Conservation (phyloP, 2,797 vertebrate species). For the Halcyon badia region DNA sequence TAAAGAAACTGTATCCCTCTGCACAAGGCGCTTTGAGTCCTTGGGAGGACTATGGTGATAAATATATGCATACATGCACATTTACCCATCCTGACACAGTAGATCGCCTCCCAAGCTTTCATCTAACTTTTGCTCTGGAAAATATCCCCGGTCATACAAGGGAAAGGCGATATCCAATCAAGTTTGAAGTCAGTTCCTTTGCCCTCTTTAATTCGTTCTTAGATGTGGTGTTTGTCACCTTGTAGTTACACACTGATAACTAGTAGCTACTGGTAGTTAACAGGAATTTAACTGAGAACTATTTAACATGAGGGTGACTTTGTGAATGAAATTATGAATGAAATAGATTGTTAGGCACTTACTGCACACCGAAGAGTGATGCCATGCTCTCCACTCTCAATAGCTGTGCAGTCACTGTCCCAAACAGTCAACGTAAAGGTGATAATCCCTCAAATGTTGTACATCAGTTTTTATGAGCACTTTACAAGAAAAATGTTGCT, state of each 20-base stretch:
- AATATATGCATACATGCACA: conserved; percentile 8
- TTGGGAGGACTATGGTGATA: not conserved
- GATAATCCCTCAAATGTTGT: not conserved
- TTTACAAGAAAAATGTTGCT: not conserved
- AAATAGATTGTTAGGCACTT: conserved; percentile 1
- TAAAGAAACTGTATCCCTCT: conserved; percentile 60
- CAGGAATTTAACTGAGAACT: conserved; percentile 6
- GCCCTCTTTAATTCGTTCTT: not conserved
- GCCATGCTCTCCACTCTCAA: not conserved
- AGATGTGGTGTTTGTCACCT: not conserved
- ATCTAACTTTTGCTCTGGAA: conserved; percentile 37
- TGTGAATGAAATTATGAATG: conserved; percentile 47
- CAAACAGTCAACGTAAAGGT: not conserved
- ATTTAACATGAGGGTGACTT: not conserved
- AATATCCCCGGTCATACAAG: conserved; percentile 15
- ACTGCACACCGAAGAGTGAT: not conserved
- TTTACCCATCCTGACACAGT: conserved; percentile 48
- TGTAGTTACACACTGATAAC: not conserved
- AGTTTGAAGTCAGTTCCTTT: not conserved
- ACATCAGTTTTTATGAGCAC: not conserved
- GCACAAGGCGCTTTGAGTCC: conserved; percentile 41
- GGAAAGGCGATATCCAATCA: not conserved
- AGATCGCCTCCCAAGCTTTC: conserved; percentile 41
- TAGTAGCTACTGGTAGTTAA: conserved; percentile 5
- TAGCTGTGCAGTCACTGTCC: not conserved